Conservation (phyloP, 2,113 vertebrate species). For the Catharus minimus region DNA sequence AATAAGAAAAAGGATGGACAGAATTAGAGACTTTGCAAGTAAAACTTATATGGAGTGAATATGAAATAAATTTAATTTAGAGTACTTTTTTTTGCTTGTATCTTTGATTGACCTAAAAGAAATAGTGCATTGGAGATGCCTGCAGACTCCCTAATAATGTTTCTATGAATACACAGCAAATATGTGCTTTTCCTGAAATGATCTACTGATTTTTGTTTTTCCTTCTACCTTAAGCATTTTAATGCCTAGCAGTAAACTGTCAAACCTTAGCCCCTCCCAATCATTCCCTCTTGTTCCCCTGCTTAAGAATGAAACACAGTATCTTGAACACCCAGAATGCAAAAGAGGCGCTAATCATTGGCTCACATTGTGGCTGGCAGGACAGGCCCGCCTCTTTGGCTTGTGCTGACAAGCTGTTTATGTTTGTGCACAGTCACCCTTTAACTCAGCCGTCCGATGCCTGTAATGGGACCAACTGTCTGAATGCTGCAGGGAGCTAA, state of each 20-base stretch:
- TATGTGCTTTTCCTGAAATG: not conserved
- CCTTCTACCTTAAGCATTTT: not conserved
- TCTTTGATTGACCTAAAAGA: not conserved
- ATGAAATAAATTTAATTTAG: not conserved
- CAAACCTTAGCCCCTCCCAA: not conserved
- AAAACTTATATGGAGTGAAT: not conserved
- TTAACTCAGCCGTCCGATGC: slow-evolving; percentile 58
- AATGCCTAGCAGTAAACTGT: not conserved
- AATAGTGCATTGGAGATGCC: not conserved
- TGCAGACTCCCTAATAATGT: not conserved
- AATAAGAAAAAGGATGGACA: not conserved
- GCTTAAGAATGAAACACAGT: slow-evolving; percentile 70
- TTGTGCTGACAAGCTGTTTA: slow-evolving; percentile 75
- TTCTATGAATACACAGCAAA: not conserved
- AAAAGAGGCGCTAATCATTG: slow-evolving; percentile 71
- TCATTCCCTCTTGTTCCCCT: slow-evolving; percentile 6
- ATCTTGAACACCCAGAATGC: slow-evolving; percentile 63
- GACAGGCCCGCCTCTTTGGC: slow-evolving; percentile 71
- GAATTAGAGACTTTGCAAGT: not conserved
- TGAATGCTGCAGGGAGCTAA: slow-evolving; percentile 41
- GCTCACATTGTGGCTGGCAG: slow-evolving; percentile 61
- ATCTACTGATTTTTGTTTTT: not conserved
- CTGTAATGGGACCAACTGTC: slow-evolving; percentile 62
- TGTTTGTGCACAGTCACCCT: slow-evolving; percentile 75
- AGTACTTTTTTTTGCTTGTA: not conserved